Evolutionary conservation across 2,797 vertebrate species (phyloP).

Genomic region (Garrulus glandarius): DNA sequence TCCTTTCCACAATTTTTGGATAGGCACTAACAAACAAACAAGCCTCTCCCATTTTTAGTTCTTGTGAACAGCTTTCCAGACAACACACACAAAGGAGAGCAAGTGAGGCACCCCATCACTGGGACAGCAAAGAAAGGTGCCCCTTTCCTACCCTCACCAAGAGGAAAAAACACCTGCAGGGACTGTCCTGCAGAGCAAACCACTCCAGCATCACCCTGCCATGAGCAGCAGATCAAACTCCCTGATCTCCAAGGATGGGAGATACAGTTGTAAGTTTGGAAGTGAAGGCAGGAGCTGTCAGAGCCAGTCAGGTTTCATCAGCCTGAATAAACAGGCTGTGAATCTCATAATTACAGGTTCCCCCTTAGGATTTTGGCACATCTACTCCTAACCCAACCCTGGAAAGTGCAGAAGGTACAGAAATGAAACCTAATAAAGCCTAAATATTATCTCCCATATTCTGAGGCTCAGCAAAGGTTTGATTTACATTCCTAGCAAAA

Average conservation of each 20-base stretch:
- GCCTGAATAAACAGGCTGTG: slow-evolving; percentile 22
- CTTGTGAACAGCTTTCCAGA: background rate
- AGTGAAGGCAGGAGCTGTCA: background rate
- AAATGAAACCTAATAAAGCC: slow-evolving; percentile 31
- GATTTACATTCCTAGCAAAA: slow-evolving; percentile 51
- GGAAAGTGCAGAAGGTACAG: background rate
- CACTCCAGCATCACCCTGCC: background rate
- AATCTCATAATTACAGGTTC: background rate
- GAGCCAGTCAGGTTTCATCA: background rate
- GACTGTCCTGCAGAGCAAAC: background rate
- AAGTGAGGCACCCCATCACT: accelerated
- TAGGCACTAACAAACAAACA: background rate
- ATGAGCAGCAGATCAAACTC: background rate
- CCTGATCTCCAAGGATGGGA: background rate
- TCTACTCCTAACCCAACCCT: background rate
- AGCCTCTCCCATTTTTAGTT: background rate
- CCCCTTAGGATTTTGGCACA: slow-evolving; percentile 26
- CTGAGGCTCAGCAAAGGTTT: slow-evolving; percentile 19
- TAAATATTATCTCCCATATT: slow-evolving; percentile 10
- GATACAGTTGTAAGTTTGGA: background rate
- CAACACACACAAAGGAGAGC: background rate
- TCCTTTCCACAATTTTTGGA: background rate
- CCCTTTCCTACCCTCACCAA: background rate
- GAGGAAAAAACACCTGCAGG: background rate
- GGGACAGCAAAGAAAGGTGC: background rate